Evolutionary conservation across 2,113 vertebrate genomes (phyloP).

Genomic region (Arizona elegans): DNA sequence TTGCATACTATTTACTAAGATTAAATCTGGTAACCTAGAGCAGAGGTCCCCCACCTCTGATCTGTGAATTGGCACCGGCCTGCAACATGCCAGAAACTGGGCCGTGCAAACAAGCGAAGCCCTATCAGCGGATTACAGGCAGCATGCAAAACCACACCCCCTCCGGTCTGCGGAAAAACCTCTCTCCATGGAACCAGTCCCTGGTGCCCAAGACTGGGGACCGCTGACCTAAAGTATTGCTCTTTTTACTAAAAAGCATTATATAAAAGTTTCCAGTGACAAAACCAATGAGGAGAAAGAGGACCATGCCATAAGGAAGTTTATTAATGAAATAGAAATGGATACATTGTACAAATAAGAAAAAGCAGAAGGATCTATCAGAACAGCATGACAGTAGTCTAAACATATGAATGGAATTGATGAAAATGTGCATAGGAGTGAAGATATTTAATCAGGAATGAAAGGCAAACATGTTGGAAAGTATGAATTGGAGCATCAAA

Average conservation of each 20-base stretch:
- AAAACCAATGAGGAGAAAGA: background rate
- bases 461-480: background rate
- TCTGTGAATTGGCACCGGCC: no score
- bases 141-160: no score
- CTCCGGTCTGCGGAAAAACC: no score
- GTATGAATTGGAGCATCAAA: background rate
- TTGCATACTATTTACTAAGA: background rate
- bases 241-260: background rate
- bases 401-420: background rate
- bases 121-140: no score
- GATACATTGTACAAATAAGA: background rate
- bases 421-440: background rate
- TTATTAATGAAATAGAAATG: background rate
- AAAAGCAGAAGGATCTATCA: background rate
- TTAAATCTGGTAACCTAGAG: background rate
- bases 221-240: no score
- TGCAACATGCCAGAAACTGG: no score
- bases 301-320: background rate
- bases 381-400: background rate
- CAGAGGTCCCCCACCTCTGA: no score
- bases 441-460: background rate
- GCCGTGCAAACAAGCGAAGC: no score
- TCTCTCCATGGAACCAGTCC: no score
- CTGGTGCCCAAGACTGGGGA: no score
- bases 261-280: background rate